Evolutionary conservation across 2,888 invertebrate genomes (phyloP).

Genomic region (Acanthoscelides obtectus): DNA sequence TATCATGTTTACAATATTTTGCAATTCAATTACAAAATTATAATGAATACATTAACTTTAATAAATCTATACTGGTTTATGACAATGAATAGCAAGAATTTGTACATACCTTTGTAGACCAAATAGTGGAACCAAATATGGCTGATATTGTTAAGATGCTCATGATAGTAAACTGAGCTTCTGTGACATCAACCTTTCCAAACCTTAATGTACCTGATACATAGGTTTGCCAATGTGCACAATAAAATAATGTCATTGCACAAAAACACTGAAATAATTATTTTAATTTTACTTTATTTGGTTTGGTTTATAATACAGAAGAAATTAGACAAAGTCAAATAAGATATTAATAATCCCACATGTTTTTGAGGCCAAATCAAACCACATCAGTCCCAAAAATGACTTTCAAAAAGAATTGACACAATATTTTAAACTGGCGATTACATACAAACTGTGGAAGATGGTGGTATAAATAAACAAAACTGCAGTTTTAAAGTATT

Average conservation of each 20-base stretch:
- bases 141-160: conserved; percentile 82
- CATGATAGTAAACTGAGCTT: conserved; percentile 94
- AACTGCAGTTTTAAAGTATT: no score
- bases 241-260: conserved; percentile 94
- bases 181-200: conserved; percentile 94
- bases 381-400: no score
- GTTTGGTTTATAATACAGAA: no score
- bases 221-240: conserved; percentile 99
- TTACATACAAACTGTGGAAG: no score
- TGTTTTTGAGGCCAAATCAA: no score
- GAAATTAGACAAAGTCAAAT: no score
- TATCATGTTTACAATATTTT: background rate
- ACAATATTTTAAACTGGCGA: no score
- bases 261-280: conserved; percentile 70
- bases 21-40: background rate
- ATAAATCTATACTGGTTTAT: background rate
- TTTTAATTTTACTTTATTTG: no score
- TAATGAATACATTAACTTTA: background rate
- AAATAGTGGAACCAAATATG: conserved; percentile 79
- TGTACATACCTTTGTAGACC: conserved; percentile 67
- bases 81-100: background rate
- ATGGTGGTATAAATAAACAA: no score
- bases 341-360: no score
- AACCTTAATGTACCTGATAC: conserved; percentile 91
- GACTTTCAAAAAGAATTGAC: no score